Base-by-base conservation (phyloP, 64 coral and sea anemone species). In the Acropora yongei region DNA sequence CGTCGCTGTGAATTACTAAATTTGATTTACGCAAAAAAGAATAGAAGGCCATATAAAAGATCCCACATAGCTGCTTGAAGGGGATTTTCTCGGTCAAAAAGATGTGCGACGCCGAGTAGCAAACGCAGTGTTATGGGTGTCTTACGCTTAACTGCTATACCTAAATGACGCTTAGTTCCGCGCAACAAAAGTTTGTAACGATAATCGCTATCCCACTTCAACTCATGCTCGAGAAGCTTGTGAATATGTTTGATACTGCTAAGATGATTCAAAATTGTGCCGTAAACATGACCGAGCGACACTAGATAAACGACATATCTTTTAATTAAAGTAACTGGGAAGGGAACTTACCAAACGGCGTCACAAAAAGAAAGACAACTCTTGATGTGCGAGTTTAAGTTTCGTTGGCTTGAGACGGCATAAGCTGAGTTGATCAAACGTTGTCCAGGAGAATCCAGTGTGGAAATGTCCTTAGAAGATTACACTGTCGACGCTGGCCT, bases 41-140 rank as follows among this genome's bases (percentile, higher is more conserved):
- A n/a, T 47, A 86, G 69, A 85, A 72, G n/a, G 85, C 85, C 3
- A 55, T 72, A 10, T 53, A 87, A 87, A 0, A 87, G 17, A 2
- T 46, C 69, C 85, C 85, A 87, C 85, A 87, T 87, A 11, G 85
- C 85, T 41, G 18, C 85, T 1, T 87, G 85, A 0, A 87, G 47
- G 53, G 68, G 68, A 75, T 74, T 74, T 41, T 75, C 47, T 2
- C 72, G 57, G 47, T 75, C 67, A 39, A 87, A 87, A 74, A 75
- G 49, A 11, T 1, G 85, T 1, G 71, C 68, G 3, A 73, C 8
- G 3, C 9, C 2, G 9, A 47, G 13, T 1, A 87, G 44, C 47
- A 87, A 87, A 30, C 48, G 2, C n/a, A 40, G 44, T 8, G 85
- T 87, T 53, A 87, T 87, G 1, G 85, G 85, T 9, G 44, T 17